These are phyloP conservation scores for Melieria picta DNA, from an alignment of 2,888 invertebrate genomes.

Conservation along the genomic window DNA sequence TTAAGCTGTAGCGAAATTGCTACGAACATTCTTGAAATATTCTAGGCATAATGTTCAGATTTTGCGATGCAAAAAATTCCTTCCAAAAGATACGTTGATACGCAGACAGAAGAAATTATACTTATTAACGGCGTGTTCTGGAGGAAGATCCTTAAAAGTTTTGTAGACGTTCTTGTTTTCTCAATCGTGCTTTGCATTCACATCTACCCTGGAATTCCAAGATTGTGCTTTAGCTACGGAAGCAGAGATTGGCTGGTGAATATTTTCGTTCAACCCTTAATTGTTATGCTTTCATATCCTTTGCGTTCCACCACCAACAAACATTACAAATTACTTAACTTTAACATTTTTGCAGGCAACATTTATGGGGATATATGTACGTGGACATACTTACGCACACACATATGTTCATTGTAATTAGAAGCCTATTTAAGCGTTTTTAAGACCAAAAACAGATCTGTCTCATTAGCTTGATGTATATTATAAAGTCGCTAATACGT, in stretches of 20 bases:
- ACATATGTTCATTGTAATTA: too few relatives aligned
- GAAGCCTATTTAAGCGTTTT: too few relatives aligned
- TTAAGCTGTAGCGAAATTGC: conserved; percentile 48
- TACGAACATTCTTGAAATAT: conserved; percentile 53
- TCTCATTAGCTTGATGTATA: too few relatives aligned
- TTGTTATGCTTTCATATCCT: neutral
- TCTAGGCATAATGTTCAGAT: conserved; percentile 51
- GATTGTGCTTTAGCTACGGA: conserved; percentile 11
- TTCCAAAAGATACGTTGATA: neutral
- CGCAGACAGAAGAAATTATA: conserved; percentile 28
- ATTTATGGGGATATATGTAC: too few relatives aligned
- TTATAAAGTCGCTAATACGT: too few relatives aligned
- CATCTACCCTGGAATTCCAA: conserved; percentile 18
- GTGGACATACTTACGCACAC: too few relatives aligned
- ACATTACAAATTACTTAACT: too few relatives aligned
- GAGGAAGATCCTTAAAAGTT: neutral
- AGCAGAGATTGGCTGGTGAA: conserved; percentile 27
- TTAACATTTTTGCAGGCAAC: too few relatives aligned
- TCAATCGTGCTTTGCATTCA: too few relatives aligned
- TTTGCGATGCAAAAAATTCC: conserved; percentile 25
- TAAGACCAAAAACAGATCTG: too few relatives aligned
- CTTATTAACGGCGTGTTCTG: conserved; percentile 38
- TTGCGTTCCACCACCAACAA: too few relatives aligned
- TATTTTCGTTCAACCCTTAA: conserved; percentile 34
- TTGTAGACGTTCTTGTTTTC: neutral